phyloP scores from a whole-genome alignment of 2,113 vertebrate genomes.

The Equus quagga region DNA sequence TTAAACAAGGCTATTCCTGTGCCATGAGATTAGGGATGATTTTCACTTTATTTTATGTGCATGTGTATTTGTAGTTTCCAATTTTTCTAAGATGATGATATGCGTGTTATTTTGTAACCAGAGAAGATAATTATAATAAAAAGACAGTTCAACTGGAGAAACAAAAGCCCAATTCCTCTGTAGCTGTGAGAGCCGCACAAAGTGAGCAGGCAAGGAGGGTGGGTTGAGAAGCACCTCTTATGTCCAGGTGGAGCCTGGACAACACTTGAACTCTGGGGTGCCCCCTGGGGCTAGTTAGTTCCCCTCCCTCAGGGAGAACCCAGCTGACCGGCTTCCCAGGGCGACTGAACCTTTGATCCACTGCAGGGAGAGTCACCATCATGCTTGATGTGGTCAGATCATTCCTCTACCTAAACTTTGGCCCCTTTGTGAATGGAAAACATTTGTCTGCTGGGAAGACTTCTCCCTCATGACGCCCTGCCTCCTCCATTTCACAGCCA shows the following conservation, averaged over 20 bases:
- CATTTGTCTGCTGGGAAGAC: background rate
- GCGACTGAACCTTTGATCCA: background rate
- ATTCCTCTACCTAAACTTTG: background rate
- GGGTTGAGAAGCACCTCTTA: background rate
- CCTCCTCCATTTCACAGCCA: background rate
- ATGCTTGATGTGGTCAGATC: background rate
- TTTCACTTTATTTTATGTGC: background rate
- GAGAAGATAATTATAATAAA: background rate
- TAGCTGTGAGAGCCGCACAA: fast-evolving
- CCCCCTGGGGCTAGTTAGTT: background rate
- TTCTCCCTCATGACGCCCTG: background rate
- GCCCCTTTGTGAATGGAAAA: background rate
- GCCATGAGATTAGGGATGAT: background rate
- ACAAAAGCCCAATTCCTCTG: background rate
- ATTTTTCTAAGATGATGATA: background rate
- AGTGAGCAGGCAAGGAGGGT: background rate
- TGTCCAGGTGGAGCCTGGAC: background rate
- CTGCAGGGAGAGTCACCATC: background rate
- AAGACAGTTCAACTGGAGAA: background rate
- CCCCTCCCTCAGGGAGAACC: background rate
- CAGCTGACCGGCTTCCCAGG: background rate
- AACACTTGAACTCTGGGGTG: background rate
- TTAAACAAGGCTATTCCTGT: background rate
- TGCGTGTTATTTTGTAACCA: background rate
- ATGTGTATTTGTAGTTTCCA: background rate